Conservation (phyloP, 2,888 invertebrate genomes). For the Acronicta leporina region DNA sequence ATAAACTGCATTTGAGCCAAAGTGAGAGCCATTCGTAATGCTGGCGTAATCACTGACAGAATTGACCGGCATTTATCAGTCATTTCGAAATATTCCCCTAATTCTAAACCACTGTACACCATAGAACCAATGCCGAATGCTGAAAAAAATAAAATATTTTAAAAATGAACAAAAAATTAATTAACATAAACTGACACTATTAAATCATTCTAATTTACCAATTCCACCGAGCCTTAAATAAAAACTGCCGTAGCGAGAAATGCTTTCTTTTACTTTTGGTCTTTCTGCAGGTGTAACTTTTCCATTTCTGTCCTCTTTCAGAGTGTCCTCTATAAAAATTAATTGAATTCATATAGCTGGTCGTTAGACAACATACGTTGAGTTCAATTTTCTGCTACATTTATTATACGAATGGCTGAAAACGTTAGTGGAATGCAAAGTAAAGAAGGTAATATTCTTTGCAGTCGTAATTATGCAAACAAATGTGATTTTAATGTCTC, state of each 20-base stretch:
- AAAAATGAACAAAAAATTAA: conserved; percentile 21
- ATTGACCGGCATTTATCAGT: conserved; percentile 91
- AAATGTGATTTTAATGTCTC: conserved; percentile 88
- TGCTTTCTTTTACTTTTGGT: conserved; percentile 77
- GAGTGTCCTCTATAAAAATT: conserved; percentile 72
- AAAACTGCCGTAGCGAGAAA: conserved; percentile 94
- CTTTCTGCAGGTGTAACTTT: conserved; percentile 76
- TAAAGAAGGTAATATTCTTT: conserved; percentile 83
- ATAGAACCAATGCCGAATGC: conserved; percentile 91
- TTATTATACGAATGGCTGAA: conserved; percentile 76
- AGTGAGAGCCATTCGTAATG: conserved; percentile 94
- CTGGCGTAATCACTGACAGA: conserved; percentile 93
- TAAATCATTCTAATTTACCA: conserved; percentile 81
- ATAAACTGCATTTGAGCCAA: conserved; percentile 98
- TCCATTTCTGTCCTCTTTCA: conserved; percentile 77
- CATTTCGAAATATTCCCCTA: conserved; percentile 93
- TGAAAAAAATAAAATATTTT: conserved; percentile 55
- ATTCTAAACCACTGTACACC: conserved; percentile 92
- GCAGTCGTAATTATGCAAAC: conserved; percentile 85
- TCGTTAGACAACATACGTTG: conserved; percentile 67
- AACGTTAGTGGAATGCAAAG: conserved; percentile 82
- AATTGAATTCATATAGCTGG: conserved; percentile 54
- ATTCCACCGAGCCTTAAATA: conserved; percentile 95
- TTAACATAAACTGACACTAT: conserved; percentile 34
- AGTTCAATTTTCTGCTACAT: conserved; percentile 71